Conservation (phyloP, 92 coral and sea anemone species). For the Epizoanthus scotinus region DNA sequence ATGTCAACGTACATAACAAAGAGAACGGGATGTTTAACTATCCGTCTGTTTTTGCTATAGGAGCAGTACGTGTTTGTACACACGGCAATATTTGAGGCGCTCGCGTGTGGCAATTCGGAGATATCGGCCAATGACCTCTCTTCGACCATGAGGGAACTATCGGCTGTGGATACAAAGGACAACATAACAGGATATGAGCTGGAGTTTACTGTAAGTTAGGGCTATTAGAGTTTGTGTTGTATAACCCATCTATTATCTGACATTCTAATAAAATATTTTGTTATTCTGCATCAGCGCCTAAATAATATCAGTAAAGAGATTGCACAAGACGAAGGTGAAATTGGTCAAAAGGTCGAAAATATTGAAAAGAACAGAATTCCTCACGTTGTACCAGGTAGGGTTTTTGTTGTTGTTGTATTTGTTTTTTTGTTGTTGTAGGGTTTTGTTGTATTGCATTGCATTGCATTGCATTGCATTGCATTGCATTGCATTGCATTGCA, state of each 20-base stretch:
- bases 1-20: too few species aligned
- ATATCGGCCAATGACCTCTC: conserved; percentile 56
- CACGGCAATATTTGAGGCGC: conserved; percentile 64
- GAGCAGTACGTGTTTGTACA: conserved; percentile 77
- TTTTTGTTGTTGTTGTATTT: not conserved
- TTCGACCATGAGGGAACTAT: conserved; percentile 52
- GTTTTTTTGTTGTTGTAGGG: too few species aligned
- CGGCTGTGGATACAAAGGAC: conserved; percentile 28
- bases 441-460: not conserved
- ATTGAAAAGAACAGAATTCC: conserved; percentile 62
- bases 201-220: conserved; percentile 50
- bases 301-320: conserved; percentile 24
- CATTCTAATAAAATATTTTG: not conserved
- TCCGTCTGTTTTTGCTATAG: conserved; percentile 15
- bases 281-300: conserved; percentile 20
- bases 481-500: too few species aligned
- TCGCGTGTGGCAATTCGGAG: conserved; percentile 85
- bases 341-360: conserved; percentile 50
- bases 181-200: conserved; percentile 36
- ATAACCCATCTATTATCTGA: too few species aligned
- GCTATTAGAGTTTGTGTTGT: too few species aligned
- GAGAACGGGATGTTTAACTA: too few species aligned
- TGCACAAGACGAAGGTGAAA: conserved; percentile 21
- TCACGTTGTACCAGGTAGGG: conserved; percentile 58
- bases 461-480: too few species aligned